Evolutionary conservation across 2,888 invertebrate genomes (phyloP).

Genomic region (Priocnemis perturbator): DNA sequence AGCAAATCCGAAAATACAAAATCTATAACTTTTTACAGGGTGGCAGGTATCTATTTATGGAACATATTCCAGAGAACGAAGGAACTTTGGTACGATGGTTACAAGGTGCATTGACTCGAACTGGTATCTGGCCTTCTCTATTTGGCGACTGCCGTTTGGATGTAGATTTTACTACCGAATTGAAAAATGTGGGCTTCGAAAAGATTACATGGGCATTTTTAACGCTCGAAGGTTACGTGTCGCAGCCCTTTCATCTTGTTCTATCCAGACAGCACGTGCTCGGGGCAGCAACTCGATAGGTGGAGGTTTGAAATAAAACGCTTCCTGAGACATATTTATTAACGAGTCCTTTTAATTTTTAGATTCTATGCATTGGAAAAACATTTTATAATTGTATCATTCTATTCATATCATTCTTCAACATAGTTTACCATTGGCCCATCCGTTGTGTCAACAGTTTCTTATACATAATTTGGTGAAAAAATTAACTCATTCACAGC

Average conservation of each 20-base stretch:
- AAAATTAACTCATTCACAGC: neutral
- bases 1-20: no score
- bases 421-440: no score
- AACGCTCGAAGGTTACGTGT: constrained; percentile 61
- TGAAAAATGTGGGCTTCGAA: constrained; percentile 59
- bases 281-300: constrained; percentile 63
- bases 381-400: no score
- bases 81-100: constrained; percentile 57
- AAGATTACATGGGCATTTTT: constrained; percentile 57
- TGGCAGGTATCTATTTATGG: constrained; percentile 68
- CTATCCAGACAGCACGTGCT: constrained; percentile 64
- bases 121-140: constrained; percentile 67
- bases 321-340: no score
- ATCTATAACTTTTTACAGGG: constrained; percentile 47
- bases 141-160: constrained; percentile 67
- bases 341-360: neutral
- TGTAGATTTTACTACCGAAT: constrained; percentile 55
- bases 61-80: constrained; percentile 62
- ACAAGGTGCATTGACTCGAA: constrained; percentile 61
- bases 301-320: neutral
- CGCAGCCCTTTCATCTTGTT: constrained; percentile 61
- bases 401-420: neutral
- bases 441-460: no score
- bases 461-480: neutral
- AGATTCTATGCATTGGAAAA: neutral